These are phyloP conservation scores for Catocala fraxini DNA, from an alignment of 2,888 invertebrate genomes.

Conservation along the genomic window DNA sequence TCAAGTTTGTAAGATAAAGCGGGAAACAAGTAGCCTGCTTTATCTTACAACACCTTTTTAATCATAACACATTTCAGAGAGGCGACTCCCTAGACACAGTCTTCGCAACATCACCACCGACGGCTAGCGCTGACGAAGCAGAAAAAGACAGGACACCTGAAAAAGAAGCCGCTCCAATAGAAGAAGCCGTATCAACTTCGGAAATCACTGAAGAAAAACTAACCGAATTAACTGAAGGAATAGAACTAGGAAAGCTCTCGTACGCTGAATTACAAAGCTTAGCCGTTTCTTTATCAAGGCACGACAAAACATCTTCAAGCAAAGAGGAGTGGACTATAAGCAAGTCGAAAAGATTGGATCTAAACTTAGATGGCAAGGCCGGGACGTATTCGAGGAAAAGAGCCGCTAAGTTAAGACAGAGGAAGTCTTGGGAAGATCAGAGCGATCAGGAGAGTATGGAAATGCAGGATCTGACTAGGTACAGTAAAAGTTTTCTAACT, in stretches of 20 bases:
- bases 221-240: conserved; percentile 76
- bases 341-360: conserved; percentile 79
- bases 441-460: conserved; percentile 91
- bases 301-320: conserved; percentile 80
- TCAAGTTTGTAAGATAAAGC: too few species aligned
- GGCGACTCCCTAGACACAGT: conserved; percentile 91
- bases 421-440: conserved; percentile 91
- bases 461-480: conserved; percentile 89
- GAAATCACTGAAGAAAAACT: conserved; percentile 77
- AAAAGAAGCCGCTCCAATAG: conserved; percentile 32
- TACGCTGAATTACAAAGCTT: conserved; percentile 80
- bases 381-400: conserved; percentile 84
- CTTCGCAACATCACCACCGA: conserved; percentile 89
- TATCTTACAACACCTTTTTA: neutral
- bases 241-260: conserved; percentile 77
- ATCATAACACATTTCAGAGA: conserved; percentile 77
- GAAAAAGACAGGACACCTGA: conserved; percentile 57
- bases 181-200: conserved; percentile 56
- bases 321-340: conserved; percentile 80
- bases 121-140: conserved; percentile 71
- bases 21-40: too few species aligned
- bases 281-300: conserved; percentile 76
- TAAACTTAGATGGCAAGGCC: conserved; percentile 81
- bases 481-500: conserved; percentile 5
- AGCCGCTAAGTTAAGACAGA: conserved; percentile 82